These are phyloP conservation scores for Phyllotis vaccarum DNA, from an alignment of 2,797 vertebrate genomes.

Conservation along the genomic window DNA sequence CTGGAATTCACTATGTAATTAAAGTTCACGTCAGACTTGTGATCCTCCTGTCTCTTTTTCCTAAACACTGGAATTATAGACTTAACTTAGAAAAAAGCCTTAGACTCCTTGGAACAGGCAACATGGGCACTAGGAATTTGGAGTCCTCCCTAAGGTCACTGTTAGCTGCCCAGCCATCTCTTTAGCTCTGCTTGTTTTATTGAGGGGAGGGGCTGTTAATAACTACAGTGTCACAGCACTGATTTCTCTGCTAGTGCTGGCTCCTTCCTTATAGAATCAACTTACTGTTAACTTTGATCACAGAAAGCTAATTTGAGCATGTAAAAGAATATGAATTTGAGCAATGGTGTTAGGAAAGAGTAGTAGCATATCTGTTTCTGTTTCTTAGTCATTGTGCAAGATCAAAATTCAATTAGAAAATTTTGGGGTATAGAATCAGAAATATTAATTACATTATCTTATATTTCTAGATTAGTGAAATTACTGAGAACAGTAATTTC, in stretches of 20 bases:
- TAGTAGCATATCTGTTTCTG: background rate
- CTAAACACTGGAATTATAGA: background rate
- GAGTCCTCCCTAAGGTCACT: background rate
- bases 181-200: background rate
- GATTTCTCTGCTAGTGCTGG: constrained; percentile 60
- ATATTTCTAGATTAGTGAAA: background rate
- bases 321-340: background rate
- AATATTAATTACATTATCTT: background rate
- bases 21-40: background rate
- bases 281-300: background rate
- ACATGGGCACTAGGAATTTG: background rate
- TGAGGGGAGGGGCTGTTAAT: background rate
- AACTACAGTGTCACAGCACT: constrained; percentile 72
- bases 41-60: background rate
- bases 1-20: background rate
- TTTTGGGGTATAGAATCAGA: background rate
- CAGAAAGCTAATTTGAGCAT: background rate
- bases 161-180: background rate
- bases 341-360: background rate
- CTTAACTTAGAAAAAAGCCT: background rate
- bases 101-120: background rate
- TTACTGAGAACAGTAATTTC: background rate
- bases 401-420: background rate
- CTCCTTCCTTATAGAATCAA: constrained; percentile 61
- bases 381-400: background rate